Evolutionary conservation across 2,113 vertebrate species (phyloP).

Genomic region (Scytalopus superciliaris): DNA sequence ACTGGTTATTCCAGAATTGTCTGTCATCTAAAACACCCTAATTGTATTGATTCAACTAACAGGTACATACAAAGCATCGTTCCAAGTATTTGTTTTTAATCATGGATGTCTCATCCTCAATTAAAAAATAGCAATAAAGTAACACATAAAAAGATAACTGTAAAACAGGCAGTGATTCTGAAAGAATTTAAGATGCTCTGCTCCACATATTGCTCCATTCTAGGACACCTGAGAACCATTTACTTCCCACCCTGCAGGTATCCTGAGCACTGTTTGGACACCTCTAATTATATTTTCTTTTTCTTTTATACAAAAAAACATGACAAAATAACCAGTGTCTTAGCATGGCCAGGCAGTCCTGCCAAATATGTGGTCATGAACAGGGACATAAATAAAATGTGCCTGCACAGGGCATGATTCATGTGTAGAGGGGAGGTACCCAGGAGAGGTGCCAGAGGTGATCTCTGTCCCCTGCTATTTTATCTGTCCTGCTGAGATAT

Average conservation of each 20-base stretch:
- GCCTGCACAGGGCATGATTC: background rate
- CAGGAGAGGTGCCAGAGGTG: slow-evolving; percentile 1
- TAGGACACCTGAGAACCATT: background rate
- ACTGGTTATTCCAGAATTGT: background rate
- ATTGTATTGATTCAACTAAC: background rate
- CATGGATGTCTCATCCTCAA: background rate
- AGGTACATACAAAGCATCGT: background rate
- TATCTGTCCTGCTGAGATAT: slow-evolving; percentile 9
- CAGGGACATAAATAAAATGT: background rate
- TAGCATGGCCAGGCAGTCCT: background rate
- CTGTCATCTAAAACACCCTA: background rate
- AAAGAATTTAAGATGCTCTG: background rate
- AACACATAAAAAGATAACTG: background rate
- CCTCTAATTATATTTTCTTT: background rate
- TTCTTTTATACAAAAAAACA: background rate
- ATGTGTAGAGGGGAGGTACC: background rate
- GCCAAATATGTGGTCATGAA: background rate
- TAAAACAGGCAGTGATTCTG: background rate
- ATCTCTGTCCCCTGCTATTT: slow-evolving; percentile 17
- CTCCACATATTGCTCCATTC: background rate
- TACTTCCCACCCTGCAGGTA: background rate
- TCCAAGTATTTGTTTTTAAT: background rate
- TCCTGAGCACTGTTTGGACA: background rate
- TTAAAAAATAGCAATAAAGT: background rate
- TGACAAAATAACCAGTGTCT: background rate